phyloP scores from a whole-genome alignment of 2,113 vertebrate species.

The Colossoma macropomum region DNA sequence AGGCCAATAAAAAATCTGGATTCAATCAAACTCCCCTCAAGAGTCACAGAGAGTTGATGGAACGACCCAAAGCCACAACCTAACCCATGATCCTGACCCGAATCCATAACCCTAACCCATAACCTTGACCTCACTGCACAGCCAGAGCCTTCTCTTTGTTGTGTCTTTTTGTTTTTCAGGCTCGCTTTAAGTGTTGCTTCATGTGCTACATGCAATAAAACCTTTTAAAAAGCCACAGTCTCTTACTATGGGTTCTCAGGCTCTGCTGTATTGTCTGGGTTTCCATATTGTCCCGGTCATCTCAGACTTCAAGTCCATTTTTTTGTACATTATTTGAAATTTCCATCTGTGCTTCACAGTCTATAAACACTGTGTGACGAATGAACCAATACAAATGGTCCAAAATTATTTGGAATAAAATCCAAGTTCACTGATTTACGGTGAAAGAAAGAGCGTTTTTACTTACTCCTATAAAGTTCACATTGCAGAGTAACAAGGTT shows the following conservation, averaged over 20 bases:
- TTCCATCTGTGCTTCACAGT: too few relatives aligned
- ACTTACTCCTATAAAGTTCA: too few relatives aligned
- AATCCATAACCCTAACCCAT: slow-evolving; percentile 26
- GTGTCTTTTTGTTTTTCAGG: neutral
- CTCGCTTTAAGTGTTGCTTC: neutral
- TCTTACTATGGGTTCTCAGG: neutral
- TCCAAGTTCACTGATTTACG: too few relatives aligned
- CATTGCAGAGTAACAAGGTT: too few relatives aligned
- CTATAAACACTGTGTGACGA: too few relatives aligned
- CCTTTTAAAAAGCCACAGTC: neutral
- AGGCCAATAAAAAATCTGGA: slow-evolving; percentile 62
- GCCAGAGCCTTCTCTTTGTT: neutral
- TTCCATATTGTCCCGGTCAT: neutral
- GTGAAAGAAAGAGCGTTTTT: too few relatives aligned
- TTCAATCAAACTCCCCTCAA: slow-evolving; percentile 51
- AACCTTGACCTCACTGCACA: neutral
- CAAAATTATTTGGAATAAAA: too few relatives aligned
- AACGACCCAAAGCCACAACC: slow-evolving; percentile 43
- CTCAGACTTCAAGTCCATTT: neutral
- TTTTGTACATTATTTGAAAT: too few relatives aligned
- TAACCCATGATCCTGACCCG: slow-evolving; percentile 45
- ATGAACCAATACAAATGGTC: too few relatives aligned
- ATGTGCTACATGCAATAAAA: neutral
- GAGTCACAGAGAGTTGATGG: slow-evolving; percentile 44
- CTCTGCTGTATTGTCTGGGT: neutral